phyloP scores from a whole-genome alignment of 2,888 invertebrate species.

The Harmothoe impar region DNA sequence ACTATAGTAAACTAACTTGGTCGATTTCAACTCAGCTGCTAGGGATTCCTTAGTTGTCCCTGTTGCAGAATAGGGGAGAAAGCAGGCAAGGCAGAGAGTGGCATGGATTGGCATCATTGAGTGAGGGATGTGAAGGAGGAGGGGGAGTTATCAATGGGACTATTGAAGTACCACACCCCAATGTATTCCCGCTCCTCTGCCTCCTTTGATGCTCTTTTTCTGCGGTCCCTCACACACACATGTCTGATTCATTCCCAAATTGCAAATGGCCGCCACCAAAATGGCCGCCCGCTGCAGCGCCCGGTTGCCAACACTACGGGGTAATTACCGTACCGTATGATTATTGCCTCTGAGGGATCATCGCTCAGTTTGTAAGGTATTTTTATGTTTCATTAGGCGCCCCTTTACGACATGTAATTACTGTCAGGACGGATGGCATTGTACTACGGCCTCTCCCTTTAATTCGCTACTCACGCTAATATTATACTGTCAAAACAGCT shows the following conservation, averaged over 20 bases:
- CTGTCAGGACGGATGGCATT: slow-evolving; percentile 25
- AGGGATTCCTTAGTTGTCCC: too few relatives aligned
- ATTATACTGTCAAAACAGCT: slow-evolving; percentile 18
- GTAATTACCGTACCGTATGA: slow-evolving; percentile 51
- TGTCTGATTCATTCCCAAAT: slow-evolving; percentile 46
- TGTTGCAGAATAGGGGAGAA: too few relatives aligned
- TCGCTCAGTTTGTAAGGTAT: slow-evolving; percentile 41
- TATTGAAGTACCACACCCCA: too few relatives aligned
- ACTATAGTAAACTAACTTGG: too few relatives aligned
- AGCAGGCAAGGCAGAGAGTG: too few relatives aligned
- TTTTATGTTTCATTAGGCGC: slow-evolving; percentile 53
- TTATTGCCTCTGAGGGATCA: slow-evolving; percentile 47
- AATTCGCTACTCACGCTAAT: neutral
- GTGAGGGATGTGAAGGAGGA: too few relatives aligned
- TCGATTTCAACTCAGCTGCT: too few relatives aligned
- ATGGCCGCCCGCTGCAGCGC: neutral
- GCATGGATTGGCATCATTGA: too few relatives aligned
- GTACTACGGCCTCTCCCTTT: slow-evolving; percentile 17
- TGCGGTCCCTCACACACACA: neutral
- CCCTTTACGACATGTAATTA: slow-evolving; percentile 19
- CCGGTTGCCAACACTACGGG: neutral
- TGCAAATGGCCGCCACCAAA: slow-evolving; percentile 6
- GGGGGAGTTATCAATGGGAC: too few relatives aligned
- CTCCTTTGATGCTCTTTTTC: slow-evolving; percentile 19
- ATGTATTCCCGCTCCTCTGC: neutral